Evolutionary conservation across 2,113 vertebrate genomes (phyloP), one percentile per base, ranked within the genome.

Genomic region (Corvus cornix): DNA sequence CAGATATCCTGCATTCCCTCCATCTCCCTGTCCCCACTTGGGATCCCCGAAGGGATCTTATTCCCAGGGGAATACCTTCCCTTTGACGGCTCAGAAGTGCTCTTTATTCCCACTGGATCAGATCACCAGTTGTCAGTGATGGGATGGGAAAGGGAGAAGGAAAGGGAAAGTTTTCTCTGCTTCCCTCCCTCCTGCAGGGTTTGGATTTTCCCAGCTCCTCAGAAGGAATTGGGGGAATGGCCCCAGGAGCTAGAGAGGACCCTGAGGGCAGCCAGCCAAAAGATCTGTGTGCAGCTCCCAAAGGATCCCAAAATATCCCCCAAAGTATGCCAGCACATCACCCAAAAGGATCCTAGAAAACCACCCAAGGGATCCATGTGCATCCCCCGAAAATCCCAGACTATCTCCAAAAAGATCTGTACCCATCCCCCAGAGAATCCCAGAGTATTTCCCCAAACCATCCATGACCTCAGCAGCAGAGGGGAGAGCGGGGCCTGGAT

Each of bases 381-480:
- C 35, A 53, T 11, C 22, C 13, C 26, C 37, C 30, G 10, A 52
- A 24, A 55, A 51, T 14, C 19, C 46, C 56, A 35, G 5, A 37
- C 1, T 1, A 37, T 16, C 28, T 17, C 56, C 43, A 23, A 23
- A 37, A 22, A 16, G 43, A 56, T 31, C 48, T 31, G 10, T 1
- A 2, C n/a, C 24, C 24, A 48, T 10, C 20, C 48, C 49, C 26
- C n/a, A 39, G 17, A 37, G 33, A 30, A 46, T 6, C 19, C 27
- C 33, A 23, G 13, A 18, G 0, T 4, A 39, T 17, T 26, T 13
- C 44, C 44, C 44, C 13, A 7, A 9, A 21, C 37, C n/a, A 53
- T 49, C 30, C 1, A 6, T 6, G 89, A 98, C 98, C 98, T 98
- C 63, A 98, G 95, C 19, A 97, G 7, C 43, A 96, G 82, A 5